Base-by-base conservation (phyloP, 2,888 invertebrate genomes). In the Gerris lacustris region DNA sequence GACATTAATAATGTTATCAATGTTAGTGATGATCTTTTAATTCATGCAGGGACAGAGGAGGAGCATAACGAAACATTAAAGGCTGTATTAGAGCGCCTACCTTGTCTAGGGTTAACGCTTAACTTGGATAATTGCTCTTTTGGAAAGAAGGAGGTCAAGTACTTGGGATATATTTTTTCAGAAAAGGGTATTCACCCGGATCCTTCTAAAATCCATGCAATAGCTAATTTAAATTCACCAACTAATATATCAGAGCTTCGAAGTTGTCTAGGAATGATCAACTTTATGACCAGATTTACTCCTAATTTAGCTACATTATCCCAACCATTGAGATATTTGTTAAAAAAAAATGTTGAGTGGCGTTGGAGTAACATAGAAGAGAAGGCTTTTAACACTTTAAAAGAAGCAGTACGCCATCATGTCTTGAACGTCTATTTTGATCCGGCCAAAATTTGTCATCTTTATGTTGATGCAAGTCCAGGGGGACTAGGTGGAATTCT, bases 1-100 rank as follows among this genome's bases (percentile, higher is more conserved):
- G 44, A 45, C 44, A 69, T 69, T 63, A 11, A 18, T 63, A 63
- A 63, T 44, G 69, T 69, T 5, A 63, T 69, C 44, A 69, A 69
- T 69, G 63, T 69, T 9, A 69, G 63, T n/a, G 63, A 64, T 44
- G 63, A 69, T 44, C 18, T 69, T 45, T n/a, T 69, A 17, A 44
- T 69, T 7, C 63, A 7, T 69, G 31, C 63, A 11, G 44, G 63
- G 31, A 7, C 63, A 7, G 63, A 69, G n/a, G 63, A 69, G 17
- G 69, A 45, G 7, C 63, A 69, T 44, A 63, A 69, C 18, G 43
- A 11, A 15, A n/a, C 45, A 6, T 44, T 69, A 7, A 43, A 44
- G 2, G n/a, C 6, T 11, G 63, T 69, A 43, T 17, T 69, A 5
- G 63, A 69, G 44, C 62, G 63, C 44, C 45, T 69, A n/a, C 43